Percentiles rank a stretch among this genome's conserved stretches.
phyloP scores from a whole-genome alignment of 2,113 vertebrate species.

The rabbit (Oryctolagus cuniculus) region mOryCun1.1 NC_091438.1:7578001-7578500 shows the following conservation, averaged over 20 bases:
- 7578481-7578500: not conserved
- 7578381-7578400: not conserved
- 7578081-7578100: constrained; percentile 93
- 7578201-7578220: not conserved
- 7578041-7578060: constrained; percentile 94
- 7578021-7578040: constrained; percentile 93
- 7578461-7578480: not conserved
- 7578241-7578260: not conserved
- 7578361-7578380: not conserved
- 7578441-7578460: not conserved
- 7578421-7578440: not conserved
- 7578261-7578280: not conserved
- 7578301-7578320: not conserved
- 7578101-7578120: constrained; percentile 97
- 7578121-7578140: constrained; percentile 96
- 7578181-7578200: not conserved
- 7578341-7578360: not conserved
- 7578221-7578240: not conserved
- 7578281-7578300: not conserved
- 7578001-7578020: constrained; percentile 92
- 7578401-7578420: not conserved
- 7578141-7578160: constrained; percentile 92
- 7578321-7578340: not conserved
- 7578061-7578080: constrained; percentile 96
- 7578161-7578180: not conserved